These are phyloP conservation scores for Neogobius melanostomus DNA, from an alignment of 2,113 vertebrate genomes.

Conservation along the genomic window DNA sequence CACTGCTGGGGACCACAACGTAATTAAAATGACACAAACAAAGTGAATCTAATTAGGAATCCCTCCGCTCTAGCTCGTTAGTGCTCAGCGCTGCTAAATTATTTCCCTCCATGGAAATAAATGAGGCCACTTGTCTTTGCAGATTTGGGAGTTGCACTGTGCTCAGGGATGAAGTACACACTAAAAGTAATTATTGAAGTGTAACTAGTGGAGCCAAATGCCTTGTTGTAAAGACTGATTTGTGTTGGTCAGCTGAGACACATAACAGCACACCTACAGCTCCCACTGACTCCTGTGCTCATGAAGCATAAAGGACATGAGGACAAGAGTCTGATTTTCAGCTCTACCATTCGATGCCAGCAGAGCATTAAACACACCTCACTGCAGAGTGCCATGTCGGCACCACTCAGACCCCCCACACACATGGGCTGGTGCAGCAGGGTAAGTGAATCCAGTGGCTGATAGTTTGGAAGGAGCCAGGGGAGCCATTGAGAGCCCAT, in stretches of 20 bases:
- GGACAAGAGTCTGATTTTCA: slow-evolving; percentile 41
- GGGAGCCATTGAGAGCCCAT: slow-evolving; percentile 81
- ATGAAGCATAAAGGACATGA: slow-evolving; percentile 7
- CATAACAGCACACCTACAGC: slow-evolving; percentile 27
- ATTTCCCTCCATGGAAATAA: slow-evolving; percentile 85
- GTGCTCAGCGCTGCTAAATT: slow-evolving; percentile 84
- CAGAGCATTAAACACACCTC: slow-evolving; percentile 32
- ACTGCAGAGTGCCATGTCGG: slow-evolving; percentile 39
- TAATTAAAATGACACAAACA: slow-evolving; percentile 93
- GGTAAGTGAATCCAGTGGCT: slow-evolving; percentile 78
- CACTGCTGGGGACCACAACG: slow-evolving; percentile 80
- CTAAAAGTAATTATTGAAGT: slow-evolving; percentile 72
- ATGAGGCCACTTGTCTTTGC: slow-evolving; percentile 85
- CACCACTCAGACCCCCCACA: slow-evolving; percentile 63
- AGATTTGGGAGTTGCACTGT: slow-evolving; percentile 72
- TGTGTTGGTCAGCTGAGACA: slow-evolving; percentile 31
- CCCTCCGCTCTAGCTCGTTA: slow-evolving; percentile 85
- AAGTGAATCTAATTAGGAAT: slow-evolving; percentile 92
- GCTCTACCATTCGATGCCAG: slow-evolving; percentile 34
- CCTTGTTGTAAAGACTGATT: slow-evolving; percentile 32
- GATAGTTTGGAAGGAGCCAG: slow-evolving; percentile 73
- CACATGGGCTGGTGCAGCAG: slow-evolving; percentile 50
- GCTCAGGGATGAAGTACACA: slow-evolving; percentile 52
- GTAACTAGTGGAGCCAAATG: slow-evolving; percentile 48
- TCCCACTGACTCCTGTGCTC: background rate